phyloP scores from a whole-genome alignment of 2,888 invertebrate species.

The Ethmia dodecea region DNA sequence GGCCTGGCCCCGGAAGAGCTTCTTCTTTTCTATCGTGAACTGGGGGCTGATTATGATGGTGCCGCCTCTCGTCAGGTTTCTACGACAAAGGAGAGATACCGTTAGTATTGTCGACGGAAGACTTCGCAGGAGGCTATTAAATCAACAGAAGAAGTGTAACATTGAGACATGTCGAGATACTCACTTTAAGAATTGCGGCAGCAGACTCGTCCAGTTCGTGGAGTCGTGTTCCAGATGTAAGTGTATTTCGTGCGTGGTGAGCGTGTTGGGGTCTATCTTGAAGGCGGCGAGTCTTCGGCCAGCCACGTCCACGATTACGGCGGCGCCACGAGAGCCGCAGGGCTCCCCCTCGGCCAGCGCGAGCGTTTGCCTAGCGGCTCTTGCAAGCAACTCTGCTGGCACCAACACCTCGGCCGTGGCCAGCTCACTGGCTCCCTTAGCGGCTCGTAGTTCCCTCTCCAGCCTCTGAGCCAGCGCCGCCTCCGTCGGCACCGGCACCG shows the following conservation, averaged over 20 bases:
- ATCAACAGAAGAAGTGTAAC: not conserved
- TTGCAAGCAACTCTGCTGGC: slow-evolving; percentile 88
- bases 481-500: slow-evolving; percentile 76
- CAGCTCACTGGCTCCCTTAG: slow-evolving; percentile 86
- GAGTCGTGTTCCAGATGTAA: slow-evolving; percentile 92
- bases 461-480: slow-evolving; percentile 85
- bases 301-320: slow-evolving; percentile 90
- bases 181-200: slow-evolving; percentile 95
- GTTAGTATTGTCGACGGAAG: slow-evolving; percentile 29
- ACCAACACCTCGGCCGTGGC: slow-evolving; percentile 91
- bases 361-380: slow-evolving; percentile 88
- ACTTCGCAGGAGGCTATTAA: not conserved
- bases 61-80: slow-evolving; percentile 90
- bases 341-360: slow-evolving; percentile 92
- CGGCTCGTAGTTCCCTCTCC: slow-evolving; percentile 87
- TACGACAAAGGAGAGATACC: slow-evolving; percentile 41
- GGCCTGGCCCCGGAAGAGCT: slow-evolving; percentile 88
- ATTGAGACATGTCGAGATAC: slow-evolving; percentile 40
- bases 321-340: slow-evolving; percentile 92
- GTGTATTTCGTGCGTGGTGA: slow-evolving; percentile 94
- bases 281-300: slow-evolving; percentile 88
- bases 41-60: slow-evolving; percentile 93
- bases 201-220: slow-evolving; percentile 90
- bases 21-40: slow-evolving; percentile 94
- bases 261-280: slow-evolving; percentile 90